Evolutionary conservation across 2,113 vertebrate genomes (phyloP).

Genomic region (Rhabdomys dilectus): DNA sequence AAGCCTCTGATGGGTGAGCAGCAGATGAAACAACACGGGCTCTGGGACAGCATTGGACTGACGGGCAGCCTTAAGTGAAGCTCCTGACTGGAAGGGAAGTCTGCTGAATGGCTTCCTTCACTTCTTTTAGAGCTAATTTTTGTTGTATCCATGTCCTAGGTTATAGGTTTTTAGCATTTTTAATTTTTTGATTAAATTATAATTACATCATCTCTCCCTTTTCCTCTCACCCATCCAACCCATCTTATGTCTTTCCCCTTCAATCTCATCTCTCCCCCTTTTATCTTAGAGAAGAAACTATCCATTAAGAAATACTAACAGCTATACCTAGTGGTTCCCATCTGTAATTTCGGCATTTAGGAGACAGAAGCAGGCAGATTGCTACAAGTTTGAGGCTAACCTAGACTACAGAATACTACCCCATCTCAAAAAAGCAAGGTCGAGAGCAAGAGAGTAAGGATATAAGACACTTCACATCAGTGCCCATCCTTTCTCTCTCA

Average conservation of each 20-base stretch:
- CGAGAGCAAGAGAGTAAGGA: neutral
- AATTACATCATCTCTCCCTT: neutral
- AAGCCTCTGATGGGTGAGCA: slow-evolving; percentile 8
- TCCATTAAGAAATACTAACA: neutral
- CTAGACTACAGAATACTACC: neutral
- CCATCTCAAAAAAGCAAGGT: neutral
- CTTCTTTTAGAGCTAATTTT: slow-evolving; percentile 33
- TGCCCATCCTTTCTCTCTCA: neutral
- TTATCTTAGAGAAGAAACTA: neutral
- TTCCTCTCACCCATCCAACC: neutral
- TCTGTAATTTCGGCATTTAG: neutral
- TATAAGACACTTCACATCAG: neutral
- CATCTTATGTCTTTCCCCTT: neutral
- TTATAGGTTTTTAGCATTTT: neutral
- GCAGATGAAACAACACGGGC: slow-evolving; percentile 1
- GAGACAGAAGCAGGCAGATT: neutral
- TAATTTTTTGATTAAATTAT: neutral
- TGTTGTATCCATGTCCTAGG: neutral
- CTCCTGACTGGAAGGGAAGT: slow-evolving; percentile 40
- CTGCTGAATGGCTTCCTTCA: slow-evolving; percentile 5
- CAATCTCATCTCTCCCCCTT: neutral
- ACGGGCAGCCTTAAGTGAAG: slow-evolving; percentile 1
- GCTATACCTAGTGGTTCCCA: neutral
- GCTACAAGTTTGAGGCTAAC: neutral
- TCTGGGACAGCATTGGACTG: neutral